A percentile compares a stretch with the other conserved stretches of the same genome.
phyloP scores from a whole-genome alignment of 2,113 vertebrate genomes.

The Pachyramphus minor region DNA sequence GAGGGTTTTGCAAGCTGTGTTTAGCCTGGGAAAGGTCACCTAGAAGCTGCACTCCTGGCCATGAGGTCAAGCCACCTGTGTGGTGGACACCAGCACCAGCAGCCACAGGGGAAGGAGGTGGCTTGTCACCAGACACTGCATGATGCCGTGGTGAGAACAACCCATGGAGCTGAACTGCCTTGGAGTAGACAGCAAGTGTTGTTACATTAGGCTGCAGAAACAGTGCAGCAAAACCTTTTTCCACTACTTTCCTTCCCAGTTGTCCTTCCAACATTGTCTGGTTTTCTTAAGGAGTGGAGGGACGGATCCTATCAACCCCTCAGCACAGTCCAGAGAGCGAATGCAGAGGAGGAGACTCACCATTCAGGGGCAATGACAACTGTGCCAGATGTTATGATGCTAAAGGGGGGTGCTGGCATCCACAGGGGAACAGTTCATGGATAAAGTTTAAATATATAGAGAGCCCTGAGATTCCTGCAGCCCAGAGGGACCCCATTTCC shows the following conservation, averaged over 20 bases:
- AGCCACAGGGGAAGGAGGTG: not conserved
- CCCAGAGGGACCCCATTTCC: not conserved
- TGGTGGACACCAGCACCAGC: not conserved
- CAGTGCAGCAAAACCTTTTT: not conserved
- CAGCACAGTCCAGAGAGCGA: not conserved
- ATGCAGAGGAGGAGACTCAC: not conserved
- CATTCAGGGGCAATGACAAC: not conserved
- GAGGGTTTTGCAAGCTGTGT: not conserved
- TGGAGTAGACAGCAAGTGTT: not conserved
- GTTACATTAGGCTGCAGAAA: not conserved
- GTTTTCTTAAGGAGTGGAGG: not conserved
- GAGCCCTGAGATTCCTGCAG: not conserved
- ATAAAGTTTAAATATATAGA: not conserved
- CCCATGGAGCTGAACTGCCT: not conserved
- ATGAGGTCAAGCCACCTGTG: not conserved
- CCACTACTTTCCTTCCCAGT: not conserved
- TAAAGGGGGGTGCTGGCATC: not conserved
- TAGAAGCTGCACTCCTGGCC: not conserved
- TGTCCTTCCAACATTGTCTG: not conserved
- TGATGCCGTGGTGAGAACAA: fast-evolving
- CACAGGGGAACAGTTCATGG: not conserved
- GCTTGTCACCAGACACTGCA: not conserved
- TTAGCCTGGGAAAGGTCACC: not conserved
- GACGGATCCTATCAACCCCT: not conserved
- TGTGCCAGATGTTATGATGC: not conserved